phyloP scores from a whole-genome alignment of 2,797 vertebrate species.

The Triplophysa bombifrons region DNA sequence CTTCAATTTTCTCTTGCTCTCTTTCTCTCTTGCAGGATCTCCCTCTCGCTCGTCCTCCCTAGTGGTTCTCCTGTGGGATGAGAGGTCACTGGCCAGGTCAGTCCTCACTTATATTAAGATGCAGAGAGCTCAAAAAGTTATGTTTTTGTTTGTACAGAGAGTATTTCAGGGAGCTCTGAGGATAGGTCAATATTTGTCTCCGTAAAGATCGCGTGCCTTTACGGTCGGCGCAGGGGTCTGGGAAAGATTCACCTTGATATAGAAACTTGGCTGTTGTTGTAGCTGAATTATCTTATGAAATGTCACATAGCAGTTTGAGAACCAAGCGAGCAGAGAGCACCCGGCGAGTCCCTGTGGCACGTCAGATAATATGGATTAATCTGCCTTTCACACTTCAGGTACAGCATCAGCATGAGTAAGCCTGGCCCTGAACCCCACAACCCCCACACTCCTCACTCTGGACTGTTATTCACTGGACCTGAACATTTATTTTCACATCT shows the following conservation, averaged over 20 bases:
- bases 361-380: conserved; percentile 60
- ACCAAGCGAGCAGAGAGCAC: conserved; percentile 43
- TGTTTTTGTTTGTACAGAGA: conserved; percentile 53
- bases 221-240: conserved; percentile 28
- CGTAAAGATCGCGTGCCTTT: conserved; percentile 32
- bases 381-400: conserved; percentile 60
- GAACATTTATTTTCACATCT: conserved; percentile 65
- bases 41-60: conserved; percentile 58
- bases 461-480: conserved; percentile 63
- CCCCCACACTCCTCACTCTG: conserved; percentile 52
- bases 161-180: conserved; percentile 38
- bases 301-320: conserved; percentile 56
- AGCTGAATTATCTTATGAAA: conserved; percentile 57
- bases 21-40: conserved; percentile 26
- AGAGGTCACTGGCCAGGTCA: conserved; percentile 69
- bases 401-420: conserved; percentile 54
- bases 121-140: conserved; percentile 57
- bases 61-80: conserved; percentile 64
- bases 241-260: conserved; percentile 39
- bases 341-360: conserved; percentile 39
- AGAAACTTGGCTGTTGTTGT: conserved; percentile 54
- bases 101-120: conserved; percentile 63
- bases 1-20: conserved; percentile 32
- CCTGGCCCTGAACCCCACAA: conserved; percentile 15
- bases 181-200: conserved; percentile 58